A percentile compares a stretch with the other conserved stretches of the same genome.
These are phyloP conservation scores for Poeciliopsis gracilis DNA, from an alignment of 2,797 vertebrate species.

Conservation along the genomic window DNA sequence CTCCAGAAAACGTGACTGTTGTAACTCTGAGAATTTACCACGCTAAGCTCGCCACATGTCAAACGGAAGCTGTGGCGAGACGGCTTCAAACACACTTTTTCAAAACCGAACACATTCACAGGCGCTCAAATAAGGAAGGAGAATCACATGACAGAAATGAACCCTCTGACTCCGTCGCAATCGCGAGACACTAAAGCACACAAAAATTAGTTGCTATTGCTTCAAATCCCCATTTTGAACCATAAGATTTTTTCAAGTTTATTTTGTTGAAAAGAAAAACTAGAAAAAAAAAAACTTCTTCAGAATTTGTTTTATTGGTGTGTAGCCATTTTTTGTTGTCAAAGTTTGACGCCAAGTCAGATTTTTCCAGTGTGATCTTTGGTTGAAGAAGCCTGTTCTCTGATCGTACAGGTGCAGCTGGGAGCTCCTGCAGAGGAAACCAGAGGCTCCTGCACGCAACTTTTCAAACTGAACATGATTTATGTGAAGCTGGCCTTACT, in stretches of 20 bases:
- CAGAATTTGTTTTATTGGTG: neutral
- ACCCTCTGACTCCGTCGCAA: conserved; percentile 5
- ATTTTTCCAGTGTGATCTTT: neutral
- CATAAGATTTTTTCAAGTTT: neutral
- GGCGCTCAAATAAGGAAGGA: conserved; percentile 39
- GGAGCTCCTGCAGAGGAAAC: conserved; percentile 5
- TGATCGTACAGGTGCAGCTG: neutral
- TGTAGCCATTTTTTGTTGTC: neutral
- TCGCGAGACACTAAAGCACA: neutral
- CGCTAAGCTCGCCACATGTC: too few species aligned
- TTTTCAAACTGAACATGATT: conserved; percentile 1
- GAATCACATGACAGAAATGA: conserved; percentile 9
- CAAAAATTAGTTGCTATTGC: neutral
- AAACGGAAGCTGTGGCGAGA: conserved; percentile 11
- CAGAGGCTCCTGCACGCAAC: neutral
- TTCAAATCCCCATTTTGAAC: neutral
- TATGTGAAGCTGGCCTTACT: neutral
- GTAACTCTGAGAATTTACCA: neutral
- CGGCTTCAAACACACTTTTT: conserved; percentile 27
- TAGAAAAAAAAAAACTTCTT: neutral
- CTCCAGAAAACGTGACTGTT: neutral
- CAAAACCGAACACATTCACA: conserved; percentile 21
- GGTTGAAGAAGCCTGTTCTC: neutral
- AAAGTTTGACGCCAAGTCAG: neutral
- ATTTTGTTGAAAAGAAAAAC: neutral